Base-by-base conservation (phyloP, 37 sponge, comb jelly and placozoan species). In the Amphimedon queenslandica region DNA sequence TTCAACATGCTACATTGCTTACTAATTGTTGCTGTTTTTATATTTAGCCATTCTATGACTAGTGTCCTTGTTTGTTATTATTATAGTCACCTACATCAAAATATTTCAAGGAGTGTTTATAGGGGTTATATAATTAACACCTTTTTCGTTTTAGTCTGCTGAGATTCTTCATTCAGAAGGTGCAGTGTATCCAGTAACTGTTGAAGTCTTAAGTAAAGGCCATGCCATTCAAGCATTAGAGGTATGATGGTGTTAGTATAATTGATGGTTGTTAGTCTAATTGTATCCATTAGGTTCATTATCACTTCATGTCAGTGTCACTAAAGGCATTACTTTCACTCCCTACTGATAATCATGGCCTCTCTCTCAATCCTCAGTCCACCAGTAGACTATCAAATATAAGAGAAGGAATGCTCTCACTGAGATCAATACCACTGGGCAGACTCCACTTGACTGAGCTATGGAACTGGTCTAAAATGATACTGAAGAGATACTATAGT, bases 161-260 rank as follows among this genome's bases (percentile, higher is more conserved):
- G 58, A 67, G 21, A 67, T 58, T 32, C 53, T 85, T 10, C 58
- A 55, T 40, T 66, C 58, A 1, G 79, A 78, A 36, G 74, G 74
- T 35, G 85, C 85, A 67, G 47, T 51, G 13, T 78, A 85, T 34
- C 85, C 85, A 16, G 36, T 3, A 16, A 21, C 42, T 13, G 79
- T 85, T 21, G 85, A 85, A 42, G 31, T 78, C 33, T 6, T 61
- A 24, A 39, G 58, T 30, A 85, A 85, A 42, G 42, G 60, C 37
- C 58, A 78, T 67, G 74, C 85, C 23, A 35, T 78, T 18, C 74
- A 85, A 35, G 78, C 85, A 58, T 71, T 85, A 29, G 85, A 85
- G 75, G 82, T 73, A n/a, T 60, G 61, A 47, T n/a, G 23, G 27
- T 60, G 27, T 11, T 25, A 6, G 6, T 23, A 38, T 4, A 16